These are phyloP conservation scores for Poeciliopsis paucimaculata DNA, from an alignment of 2,797 vertebrate species.

Conservation along the genomic window DNA sequence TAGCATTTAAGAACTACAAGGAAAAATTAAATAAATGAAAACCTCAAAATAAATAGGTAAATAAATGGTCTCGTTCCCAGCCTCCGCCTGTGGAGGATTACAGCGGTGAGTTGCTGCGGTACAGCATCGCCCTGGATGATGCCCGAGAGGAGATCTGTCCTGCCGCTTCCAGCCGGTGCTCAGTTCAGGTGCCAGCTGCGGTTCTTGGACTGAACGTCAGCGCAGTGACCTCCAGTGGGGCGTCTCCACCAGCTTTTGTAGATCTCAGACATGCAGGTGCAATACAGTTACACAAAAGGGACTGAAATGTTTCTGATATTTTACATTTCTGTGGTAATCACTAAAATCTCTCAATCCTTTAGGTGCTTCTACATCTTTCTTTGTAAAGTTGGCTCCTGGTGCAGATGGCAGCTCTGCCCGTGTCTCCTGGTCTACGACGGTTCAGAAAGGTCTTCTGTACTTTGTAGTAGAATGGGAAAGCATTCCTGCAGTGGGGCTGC, in stretches of 20 bases:
- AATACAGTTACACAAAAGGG: neutral
- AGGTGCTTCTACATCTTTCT: conserved; percentile 70
- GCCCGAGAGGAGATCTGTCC: conserved; percentile 38
- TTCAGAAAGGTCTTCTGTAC: conserved; percentile 36
- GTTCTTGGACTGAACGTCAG: conserved; percentile 69
- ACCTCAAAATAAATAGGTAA: neutral
- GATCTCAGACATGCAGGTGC: conserved; percentile 67
- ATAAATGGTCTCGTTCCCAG: conserved; percentile 64
- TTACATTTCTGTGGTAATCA: neutral
- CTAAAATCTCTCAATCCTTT: neutral
- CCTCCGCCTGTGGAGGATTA: conserved; percentile 67
- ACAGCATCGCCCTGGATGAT: conserved; percentile 61
- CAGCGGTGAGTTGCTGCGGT: conserved; percentile 72
- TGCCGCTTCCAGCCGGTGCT: conserved; percentile 45
- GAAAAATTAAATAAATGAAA: neutral
- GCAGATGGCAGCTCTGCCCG: conserved; percentile 44
- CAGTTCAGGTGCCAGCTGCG: conserved; percentile 51
- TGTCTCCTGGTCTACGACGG: conserved; percentile 55
- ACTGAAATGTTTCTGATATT: neutral
- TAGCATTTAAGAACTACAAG: neutral
- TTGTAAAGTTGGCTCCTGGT: conserved; percentile 35
- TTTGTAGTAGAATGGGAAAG: conserved; percentile 82
- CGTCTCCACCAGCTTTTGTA: conserved; percentile 77
- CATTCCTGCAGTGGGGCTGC: conserved; percentile 26
- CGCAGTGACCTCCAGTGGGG: conserved; percentile 79